Percentiles rank a stretch among this genome's conserved stretches.
phyloP scores from a whole-genome alignment of 2,888 invertebrate species.

The Scaptomyza flava region DNA sequence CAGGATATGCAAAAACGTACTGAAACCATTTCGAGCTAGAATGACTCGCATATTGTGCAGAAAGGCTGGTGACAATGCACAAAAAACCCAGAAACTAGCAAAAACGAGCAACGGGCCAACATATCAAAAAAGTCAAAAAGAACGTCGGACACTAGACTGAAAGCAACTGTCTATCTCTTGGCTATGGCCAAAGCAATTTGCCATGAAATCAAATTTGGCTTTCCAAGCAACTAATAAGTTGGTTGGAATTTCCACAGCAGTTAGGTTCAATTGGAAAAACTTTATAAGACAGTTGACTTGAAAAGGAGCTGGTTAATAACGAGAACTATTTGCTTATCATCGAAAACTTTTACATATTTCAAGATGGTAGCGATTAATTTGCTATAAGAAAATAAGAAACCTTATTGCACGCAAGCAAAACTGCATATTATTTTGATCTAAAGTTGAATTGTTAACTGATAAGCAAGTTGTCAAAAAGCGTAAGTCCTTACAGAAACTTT shows the following conservation, averaged over 20 bases:
- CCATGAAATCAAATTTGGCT: conserved; percentile 63
- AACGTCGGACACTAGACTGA: conserved; percentile 34
- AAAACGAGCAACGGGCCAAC: conserved; percentile 9
- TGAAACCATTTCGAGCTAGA: conserved; percentile 18
- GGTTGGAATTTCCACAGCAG: conserved; percentile 11
- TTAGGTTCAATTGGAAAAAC: conserved; percentile 21
- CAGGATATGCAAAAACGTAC: conserved; percentile 9
- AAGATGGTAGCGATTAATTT: conserved; percentile 2
- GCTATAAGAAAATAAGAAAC: conserved; percentile 14
- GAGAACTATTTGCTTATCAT: conserved; percentile 4
- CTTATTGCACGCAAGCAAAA: no score
- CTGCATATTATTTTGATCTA: background rate
- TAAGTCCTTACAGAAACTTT: background rate
- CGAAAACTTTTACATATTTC: background rate
- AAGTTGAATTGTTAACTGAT: background rate
- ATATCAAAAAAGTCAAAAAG: conserved; percentile 48
- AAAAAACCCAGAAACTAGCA: conserved; percentile 5
- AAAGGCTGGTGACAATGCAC: conserved; percentile 15
- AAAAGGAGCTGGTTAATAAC: conserved; percentile 2
- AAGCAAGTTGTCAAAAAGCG: no score
- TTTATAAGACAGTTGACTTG: conserved; percentile 1
- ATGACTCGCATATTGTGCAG: conserved; percentile 37
- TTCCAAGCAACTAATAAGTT: conserved; percentile 38
- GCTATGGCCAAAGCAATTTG: conserved; percentile 39
- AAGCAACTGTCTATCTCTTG: conserved; percentile 29